Evolutionary conservation across 1,140 invertebrate species (phyloP).

Genomic region (Drosophila erecta): DNA sequence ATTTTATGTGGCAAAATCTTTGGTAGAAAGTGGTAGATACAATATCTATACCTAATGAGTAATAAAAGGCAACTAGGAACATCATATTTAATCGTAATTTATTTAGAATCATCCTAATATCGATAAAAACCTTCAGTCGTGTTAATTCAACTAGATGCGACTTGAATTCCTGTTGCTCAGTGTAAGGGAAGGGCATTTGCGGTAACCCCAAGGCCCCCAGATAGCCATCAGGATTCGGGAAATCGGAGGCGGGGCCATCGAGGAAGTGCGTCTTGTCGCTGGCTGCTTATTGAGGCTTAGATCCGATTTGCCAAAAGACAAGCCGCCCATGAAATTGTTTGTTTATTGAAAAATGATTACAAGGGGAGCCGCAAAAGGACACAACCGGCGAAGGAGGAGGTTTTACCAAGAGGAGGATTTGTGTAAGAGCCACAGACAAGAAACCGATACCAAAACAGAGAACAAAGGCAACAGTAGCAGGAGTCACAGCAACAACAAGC

Average conservation of each 20-base stretch:
- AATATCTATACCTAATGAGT: no score
- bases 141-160: conserved; percentile 39
- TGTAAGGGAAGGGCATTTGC: conserved; percentile 56
- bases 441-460: conserved; percentile 45
- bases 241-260: conserved; percentile 11
- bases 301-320: conserved; percentile 80
- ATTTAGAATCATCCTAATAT: no score
- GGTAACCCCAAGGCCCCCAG: conserved; percentile 22
- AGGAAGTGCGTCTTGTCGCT: conserved; percentile 82
- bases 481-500: conserved; percentile 34
- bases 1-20: neutral
- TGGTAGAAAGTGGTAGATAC: no score
- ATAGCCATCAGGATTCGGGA: conserved; percentile 57
- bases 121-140: no score
- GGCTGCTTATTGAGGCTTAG: conserved; percentile 82
- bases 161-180: conserved; percentile 55
- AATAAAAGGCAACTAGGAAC: no score
- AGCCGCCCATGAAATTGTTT: conserved; percentile 82
- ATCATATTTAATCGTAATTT: no score
- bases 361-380: conserved; percentile 26
- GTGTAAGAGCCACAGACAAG: conserved; percentile 40
- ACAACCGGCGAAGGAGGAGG: neutral
- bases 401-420: conserved; percentile 32
- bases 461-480: conserved; percentile 47
- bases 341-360: conserved; percentile 83